Percentiles rank a stretch among this genome's conserved stretches.
These are phyloP conservation scores for Peromyscus polionotus DNA, from an alignment of 2,113 vertebrate genomes.

Conservation along the genomic window DNA sequence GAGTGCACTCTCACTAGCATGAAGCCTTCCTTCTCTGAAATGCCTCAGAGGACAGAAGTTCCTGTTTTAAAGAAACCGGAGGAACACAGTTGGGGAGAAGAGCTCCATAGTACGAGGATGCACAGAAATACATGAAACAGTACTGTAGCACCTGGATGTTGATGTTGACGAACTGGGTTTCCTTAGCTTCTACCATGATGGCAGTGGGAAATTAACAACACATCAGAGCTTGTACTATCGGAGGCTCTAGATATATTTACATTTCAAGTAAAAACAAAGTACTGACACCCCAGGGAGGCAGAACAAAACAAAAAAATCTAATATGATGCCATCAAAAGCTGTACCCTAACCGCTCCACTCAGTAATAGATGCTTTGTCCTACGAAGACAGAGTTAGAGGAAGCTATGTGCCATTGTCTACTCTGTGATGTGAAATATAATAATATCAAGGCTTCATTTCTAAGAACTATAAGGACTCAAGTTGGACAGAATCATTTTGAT, in stretches of 20 bases:
- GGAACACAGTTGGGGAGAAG: neutral
- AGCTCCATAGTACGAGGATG: neutral
- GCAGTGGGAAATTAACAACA: neutral
- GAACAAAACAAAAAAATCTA: neutral
- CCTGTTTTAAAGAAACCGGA: neutral
- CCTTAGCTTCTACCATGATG: neutral
- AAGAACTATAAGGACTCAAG: neutral
- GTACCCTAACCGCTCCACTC: neutral
- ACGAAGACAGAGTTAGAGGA: neutral
- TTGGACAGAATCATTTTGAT: slow-evolving; percentile 36
- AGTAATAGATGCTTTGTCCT: neutral
- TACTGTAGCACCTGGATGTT: neutral
- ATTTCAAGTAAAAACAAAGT: slow-evolving; percentile 38
- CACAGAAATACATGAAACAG: neutral
- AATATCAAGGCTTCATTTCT: neutral
- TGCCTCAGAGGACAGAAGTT: slow-evolving; percentile 22
- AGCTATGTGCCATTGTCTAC: neutral
- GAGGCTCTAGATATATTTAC: neutral
- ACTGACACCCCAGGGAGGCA: neutral
- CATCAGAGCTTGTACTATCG: neutral
- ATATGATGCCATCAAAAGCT: neutral
- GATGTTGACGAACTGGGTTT: neutral
- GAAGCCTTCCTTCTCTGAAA: neutral
- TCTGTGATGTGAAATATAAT: neutral
- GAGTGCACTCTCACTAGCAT: neutral